Percentiles rank a stretch among this genome's conserved stretches.
These are phyloP conservation scores for Phorcus lineatus DNA, from an alignment of 2,888 invertebrate species.

Conservation along the genomic window DNA sequence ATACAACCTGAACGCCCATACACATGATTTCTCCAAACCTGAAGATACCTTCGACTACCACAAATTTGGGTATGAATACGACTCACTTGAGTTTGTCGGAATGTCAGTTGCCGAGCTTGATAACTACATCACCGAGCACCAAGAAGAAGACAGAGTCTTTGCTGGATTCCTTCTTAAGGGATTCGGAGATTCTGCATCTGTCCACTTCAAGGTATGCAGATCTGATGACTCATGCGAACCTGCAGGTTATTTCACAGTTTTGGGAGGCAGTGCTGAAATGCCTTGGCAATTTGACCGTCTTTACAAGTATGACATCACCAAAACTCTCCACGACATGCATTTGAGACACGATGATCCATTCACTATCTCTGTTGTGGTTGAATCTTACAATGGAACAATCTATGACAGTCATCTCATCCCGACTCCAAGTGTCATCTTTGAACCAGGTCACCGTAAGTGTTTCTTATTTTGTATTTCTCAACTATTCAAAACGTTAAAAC, in stretches of 20 bases:
- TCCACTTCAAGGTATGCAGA: slow-evolving; percentile 37
- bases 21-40: slow-evolving; percentile 41
- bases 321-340: slow-evolving; percentile 23
- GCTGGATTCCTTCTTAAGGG: slow-evolving; percentile 46
- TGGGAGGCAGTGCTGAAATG: slow-evolving; percentile 46
- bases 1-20: slow-evolving; percentile 43
- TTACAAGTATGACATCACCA: slow-evolving; percentile 45
- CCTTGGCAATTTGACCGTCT: slow-evolving; percentile 47
- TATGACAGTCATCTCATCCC: slow-evolving; percentile 30
- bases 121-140: slow-evolving; percentile 32
- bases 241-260: slow-evolving; percentile 41
- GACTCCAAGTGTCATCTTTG: slow-evolving; percentile 36
- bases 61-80: slow-evolving; percentile 40
- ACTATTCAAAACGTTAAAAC: too few species aligned
- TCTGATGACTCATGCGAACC: slow-evolving; percentile 29
- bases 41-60: slow-evolving; percentile 45
- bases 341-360: slow-evolving; percentile 33
- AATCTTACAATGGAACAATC: slow-evolving; percentile 32
- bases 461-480: background rate
- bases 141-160: slow-evolving; percentile 40
- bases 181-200: slow-evolving; percentile 39
- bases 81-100: slow-evolving; percentile 44
- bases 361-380: slow-evolving; percentile 33
- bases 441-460: slow-evolving; percentile 36
- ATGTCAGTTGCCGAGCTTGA: slow-evolving; percentile 45